Conservation (phyloP, 2,113 vertebrate genomes). For the Forbesichthys agassizii region DNA sequence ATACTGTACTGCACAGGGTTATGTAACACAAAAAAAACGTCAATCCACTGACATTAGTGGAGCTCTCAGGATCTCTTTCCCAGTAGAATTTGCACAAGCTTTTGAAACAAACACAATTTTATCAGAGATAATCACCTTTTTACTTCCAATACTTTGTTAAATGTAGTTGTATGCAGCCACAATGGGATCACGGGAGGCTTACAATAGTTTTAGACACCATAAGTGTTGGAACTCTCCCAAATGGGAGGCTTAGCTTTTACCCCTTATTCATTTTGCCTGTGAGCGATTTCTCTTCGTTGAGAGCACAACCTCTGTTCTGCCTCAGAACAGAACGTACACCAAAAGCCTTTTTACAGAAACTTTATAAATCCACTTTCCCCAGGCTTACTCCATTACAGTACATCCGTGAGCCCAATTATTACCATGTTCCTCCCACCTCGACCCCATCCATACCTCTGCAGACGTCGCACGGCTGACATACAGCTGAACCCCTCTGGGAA, state of each 20-base stretch:
- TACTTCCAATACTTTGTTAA: constrained; percentile 20
- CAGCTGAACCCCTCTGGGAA: not conserved
- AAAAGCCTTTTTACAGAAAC: too few species aligned
- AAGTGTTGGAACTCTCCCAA: constrained; percentile 21
- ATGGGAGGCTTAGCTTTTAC: not conserved
- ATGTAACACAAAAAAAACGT: constrained; percentile 27
- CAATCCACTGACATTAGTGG: not conserved
- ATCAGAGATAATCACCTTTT: not conserved
- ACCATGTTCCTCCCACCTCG: not conserved
- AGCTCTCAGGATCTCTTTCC: constrained; percentile 21
- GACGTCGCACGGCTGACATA: not conserved
- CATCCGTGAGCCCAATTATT: not conserved
- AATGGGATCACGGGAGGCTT: constrained; percentile 11
- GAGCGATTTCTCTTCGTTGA: constrained; percentile 4
- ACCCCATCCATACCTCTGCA: not conserved
- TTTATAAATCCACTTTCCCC: not conserved
- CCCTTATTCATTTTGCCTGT: constrained; percentile 2
- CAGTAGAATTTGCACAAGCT: constrained; percentile 29
- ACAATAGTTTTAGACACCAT: constrained; percentile 14
- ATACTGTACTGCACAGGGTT: not conserved
- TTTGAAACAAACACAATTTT: not conserved
- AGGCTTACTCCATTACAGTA: constrained; percentile 3
- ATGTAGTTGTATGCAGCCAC: constrained; percentile 16
- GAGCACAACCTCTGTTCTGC: not conserved
- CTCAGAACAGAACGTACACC: constrained; percentile 5